Percentiles rank a stretch among this genome's conserved stretches.
phyloP scores from a whole-genome alignment of 2,888 invertebrate genomes.

The Congeria kusceri region DNA sequence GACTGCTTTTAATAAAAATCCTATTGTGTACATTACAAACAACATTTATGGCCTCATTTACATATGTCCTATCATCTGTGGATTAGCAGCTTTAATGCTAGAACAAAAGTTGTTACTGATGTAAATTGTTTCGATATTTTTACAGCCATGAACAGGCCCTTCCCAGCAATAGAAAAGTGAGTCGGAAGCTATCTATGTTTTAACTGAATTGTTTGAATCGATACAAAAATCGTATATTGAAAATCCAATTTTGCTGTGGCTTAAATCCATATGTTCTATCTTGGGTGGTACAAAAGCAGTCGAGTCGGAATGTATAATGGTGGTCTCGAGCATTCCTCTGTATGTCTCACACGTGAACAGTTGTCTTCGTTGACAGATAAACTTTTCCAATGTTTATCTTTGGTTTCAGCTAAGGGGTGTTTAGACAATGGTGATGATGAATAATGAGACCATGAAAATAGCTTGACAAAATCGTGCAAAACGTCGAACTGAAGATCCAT shows the following conservation, averaged over 20 bases:
- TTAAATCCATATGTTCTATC: conserved; percentile 35
- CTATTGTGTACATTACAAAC: too few relatives aligned
- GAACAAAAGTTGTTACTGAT: conserved; percentile 28
- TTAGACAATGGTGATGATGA: too few relatives aligned
- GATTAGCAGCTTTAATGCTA: too few relatives aligned
- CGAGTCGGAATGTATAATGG: neutral
- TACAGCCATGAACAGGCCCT: conserved; percentile 34
- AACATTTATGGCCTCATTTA: too few relatives aligned
- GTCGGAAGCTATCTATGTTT: conserved; percentile 10
- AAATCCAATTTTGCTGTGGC: conserved; percentile 26
- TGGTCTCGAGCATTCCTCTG: too few relatives aligned
- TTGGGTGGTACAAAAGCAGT: conserved; percentile 28
- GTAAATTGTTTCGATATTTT: conserved; percentile 33
- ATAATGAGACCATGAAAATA: too few relatives aligned
- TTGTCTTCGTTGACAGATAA: too few relatives aligned
- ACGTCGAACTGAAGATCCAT: conserved; percentile 7
- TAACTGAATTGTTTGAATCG: conserved; percentile 21
- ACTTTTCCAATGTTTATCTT: too few relatives aligned
- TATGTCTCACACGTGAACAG: too few relatives aligned
- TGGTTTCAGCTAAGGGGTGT: too few relatives aligned
- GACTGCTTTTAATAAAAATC: too few relatives aligned
- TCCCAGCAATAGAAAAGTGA: conserved; percentile 50
- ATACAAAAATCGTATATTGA: conserved; percentile 30
- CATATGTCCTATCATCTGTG: too few relatives aligned
- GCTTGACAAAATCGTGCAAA: neutral